Base-by-base conservation (phyloP, 1,140 invertebrate genomes). In the Papilio polyxenes region DNA sequence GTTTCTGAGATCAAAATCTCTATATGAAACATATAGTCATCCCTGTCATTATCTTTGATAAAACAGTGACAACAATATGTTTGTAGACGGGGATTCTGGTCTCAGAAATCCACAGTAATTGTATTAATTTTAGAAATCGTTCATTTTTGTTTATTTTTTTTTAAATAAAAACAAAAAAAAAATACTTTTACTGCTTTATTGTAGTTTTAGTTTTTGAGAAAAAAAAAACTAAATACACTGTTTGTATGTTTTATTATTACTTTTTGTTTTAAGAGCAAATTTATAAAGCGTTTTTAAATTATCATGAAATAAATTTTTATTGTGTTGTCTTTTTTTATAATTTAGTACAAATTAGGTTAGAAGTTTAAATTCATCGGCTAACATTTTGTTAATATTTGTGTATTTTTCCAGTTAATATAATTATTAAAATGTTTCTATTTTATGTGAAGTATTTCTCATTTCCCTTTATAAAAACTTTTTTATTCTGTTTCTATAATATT, bases 261-360 rank as follows among this genome's bases (percentile, higher is more conserved):
- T 65, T 65, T 72, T 13, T 62, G 59, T 62, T 40, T 40, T 37
- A 37, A 72, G 65, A 37, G 23, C 62, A 31, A 10, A 31, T n/a
- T 59, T 59, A 59, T 17, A 56, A 56, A 56, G 15, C 6, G 15
- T 56, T 56, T 56, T 2, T 20, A 65, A 15, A 37, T 76, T 8
- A 56, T 59, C 51, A 62, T n/a, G 69, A 56, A 78, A 37, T 72
- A n/a, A 17, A 74, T 82, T 37, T 31, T 53, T 20, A 44, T 44
- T 74, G n/a, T 56, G 49, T 65, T 80, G 56, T 56, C n/a, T 40
- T 79, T 62, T 62, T 81, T 81, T 75, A 15, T 20, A n/a, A 59
- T n/a, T 72, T 74, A 81, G 69, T 49, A 81, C 74, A 62, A 56
- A 75, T 59, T 53, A 53, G 48, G 51, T 56, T 56, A 79, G 20